Evolutionary conservation across 2,797 vertebrate species (phyloP).

Genomic region (Aeoliscus strigatus): DNA sequence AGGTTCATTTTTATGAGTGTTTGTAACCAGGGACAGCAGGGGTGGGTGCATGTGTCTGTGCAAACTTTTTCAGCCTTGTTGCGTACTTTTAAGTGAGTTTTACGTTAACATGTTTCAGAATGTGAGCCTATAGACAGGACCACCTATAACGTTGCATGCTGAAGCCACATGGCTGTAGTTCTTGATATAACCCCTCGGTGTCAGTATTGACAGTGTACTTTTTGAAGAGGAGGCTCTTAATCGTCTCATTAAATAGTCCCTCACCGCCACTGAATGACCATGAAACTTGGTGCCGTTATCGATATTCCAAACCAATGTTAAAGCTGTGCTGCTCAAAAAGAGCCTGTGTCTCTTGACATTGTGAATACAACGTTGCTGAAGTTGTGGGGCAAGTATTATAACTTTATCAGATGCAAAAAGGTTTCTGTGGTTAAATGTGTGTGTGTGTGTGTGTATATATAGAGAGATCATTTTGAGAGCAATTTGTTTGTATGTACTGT

Average conservation of each 20-base stretch:
- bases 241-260: constrained; percentile 16
- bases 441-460: not conserved
- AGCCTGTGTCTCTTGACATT: too few relatives aligned
- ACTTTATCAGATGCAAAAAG: too few relatives aligned
- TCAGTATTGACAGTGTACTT: constrained; percentile 70
- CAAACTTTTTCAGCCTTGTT: too few relatives aligned
- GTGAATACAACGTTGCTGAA: too few relatives aligned
- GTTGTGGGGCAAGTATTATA: too few relatives aligned
- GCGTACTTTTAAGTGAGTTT: constrained; percentile 8
- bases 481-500: too few relatives aligned
- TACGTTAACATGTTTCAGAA: constrained; percentile 14
- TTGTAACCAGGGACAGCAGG: constrained; percentile 58
- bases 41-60: constrained; percentile 6
- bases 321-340: not conserved
- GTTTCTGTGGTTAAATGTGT: not conserved
- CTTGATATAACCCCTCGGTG: constrained; percentile 66
- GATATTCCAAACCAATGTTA: constrained; percentile 8
- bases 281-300: constrained; percentile 10
- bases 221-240: constrained; percentile 21
- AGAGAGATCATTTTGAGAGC: too few relatives aligned
- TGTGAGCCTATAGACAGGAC: constrained; percentile 31
- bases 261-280: constrained; percentile 10
- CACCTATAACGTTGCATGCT: constrained; percentile 11
- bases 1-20: constrained; percentile 63
- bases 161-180: constrained; percentile 53